Conservation (phyloP, 2,888 invertebrate genomes). For the Punctoribates punctum region DNA sequence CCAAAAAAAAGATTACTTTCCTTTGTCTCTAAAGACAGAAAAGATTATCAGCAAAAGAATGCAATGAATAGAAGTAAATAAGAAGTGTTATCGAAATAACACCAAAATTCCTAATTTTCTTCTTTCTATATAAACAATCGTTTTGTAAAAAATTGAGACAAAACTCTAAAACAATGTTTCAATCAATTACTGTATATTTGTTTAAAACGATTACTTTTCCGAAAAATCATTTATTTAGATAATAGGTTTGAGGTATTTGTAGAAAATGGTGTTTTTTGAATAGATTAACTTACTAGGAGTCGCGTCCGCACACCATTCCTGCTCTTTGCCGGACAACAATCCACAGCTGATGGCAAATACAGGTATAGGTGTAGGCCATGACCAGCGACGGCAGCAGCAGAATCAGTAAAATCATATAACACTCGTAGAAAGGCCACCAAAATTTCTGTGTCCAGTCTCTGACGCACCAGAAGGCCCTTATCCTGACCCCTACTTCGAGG, state of each 20-base stretch:
- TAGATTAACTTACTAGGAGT: slow-evolving; percentile 34
- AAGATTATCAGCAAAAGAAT: too few species aligned
- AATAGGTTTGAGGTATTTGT: background rate
- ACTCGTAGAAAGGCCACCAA: slow-evolving; percentile 62
- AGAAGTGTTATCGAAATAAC: too few species aligned
- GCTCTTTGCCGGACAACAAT: slow-evolving; percentile 61
- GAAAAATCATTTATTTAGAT: too few species aligned
- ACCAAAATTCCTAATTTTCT: too few species aligned
- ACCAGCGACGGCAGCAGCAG: slow-evolving; percentile 63
- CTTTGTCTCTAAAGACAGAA: too few species aligned
- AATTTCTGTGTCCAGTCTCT: slow-evolving; percentile 57
- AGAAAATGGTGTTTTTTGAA: background rate
- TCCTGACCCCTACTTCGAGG: slow-evolving; percentile 54
- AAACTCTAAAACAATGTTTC: too few species aligned
- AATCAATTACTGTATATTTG: too few species aligned
- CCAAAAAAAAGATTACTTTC: too few species aligned
- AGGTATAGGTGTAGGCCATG: slow-evolving; percentile 64
- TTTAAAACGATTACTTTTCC: too few species aligned
- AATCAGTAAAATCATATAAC: slow-evolving; percentile 64
- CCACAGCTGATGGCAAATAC: slow-evolving; percentile 65
- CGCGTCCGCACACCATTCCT: slow-evolving; percentile 58
- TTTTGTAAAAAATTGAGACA: too few species aligned
- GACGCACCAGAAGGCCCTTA: slow-evolving; percentile 61
- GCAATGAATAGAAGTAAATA: too few species aligned
- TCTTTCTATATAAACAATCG: too few species aligned